phyloP scores from a whole-genome alignment of 2,888 invertebrate genomes.

The Chymomyza procnemis region DNA sequence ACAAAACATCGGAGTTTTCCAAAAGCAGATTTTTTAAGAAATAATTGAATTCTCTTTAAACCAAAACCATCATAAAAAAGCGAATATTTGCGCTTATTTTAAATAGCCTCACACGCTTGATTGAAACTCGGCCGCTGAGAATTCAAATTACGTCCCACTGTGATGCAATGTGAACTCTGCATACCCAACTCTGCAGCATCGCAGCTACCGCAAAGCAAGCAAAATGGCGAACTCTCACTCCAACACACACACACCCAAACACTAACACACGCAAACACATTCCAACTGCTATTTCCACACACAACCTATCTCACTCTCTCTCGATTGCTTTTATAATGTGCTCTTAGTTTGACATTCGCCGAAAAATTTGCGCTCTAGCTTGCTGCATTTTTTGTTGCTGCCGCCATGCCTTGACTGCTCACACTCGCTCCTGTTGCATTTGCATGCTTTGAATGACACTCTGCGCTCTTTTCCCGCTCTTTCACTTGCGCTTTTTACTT shows the following conservation, averaged over 20 bases:
- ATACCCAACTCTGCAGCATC: too few relatives aligned
- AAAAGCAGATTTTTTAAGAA: too few relatives aligned
- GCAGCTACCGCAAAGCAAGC: too few relatives aligned
- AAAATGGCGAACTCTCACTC: not conserved
- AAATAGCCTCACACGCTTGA: too few relatives aligned
- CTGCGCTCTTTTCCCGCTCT: not conserved
- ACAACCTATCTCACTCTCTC: not conserved
- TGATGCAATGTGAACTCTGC: too few relatives aligned
- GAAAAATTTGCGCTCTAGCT: conserved; percentile 16
- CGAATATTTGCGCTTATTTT: too few relatives aligned
- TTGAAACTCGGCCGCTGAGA: too few relatives aligned
- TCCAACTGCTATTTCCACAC: not conserved
- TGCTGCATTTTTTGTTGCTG: conserved; percentile 51
- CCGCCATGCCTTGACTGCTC: conserved; percentile 1
- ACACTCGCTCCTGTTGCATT: conserved; percentile 39
- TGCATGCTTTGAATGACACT: conserved; percentile 9
- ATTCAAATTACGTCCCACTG: too few relatives aligned
- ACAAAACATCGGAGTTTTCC: too few relatives aligned
- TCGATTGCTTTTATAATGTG: not conserved
- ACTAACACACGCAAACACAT: not conserved
- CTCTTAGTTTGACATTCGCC: not conserved
- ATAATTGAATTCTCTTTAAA: too few relatives aligned
- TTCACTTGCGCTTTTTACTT: conserved; percentile 16
- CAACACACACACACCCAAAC: not conserved
- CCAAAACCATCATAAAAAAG: too few relatives aligned